These are phyloP conservation scores for Sphenodon punctatus DNA, from an alignment of 2,797 vertebrate species.

Conservation along the genomic window DNA sequence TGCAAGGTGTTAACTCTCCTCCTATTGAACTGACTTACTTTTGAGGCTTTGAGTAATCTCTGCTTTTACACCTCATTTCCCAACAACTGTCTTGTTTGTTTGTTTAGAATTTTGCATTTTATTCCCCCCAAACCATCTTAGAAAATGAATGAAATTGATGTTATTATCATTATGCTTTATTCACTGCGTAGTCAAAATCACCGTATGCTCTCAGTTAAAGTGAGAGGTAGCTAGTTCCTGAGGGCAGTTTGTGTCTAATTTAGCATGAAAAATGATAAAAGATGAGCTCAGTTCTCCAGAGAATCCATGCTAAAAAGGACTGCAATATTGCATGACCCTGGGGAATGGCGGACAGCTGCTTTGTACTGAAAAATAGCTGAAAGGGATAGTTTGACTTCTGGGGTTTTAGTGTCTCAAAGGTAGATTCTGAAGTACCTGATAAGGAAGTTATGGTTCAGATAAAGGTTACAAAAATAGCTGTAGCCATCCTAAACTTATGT, in stretches of 20 bases:
- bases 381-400: constrained; percentile 64
- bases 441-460: constrained; percentile 81
- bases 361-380: constrained; percentile 60
- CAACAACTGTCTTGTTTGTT: neutral
- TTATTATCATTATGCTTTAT: neutral
- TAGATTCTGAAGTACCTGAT: constrained; percentile 75
- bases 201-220: constrained; percentile 34
- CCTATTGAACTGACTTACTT: neutral
- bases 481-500: constrained; percentile 74
- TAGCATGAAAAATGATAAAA: constrained; percentile 44
- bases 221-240: constrained; percentile 23
- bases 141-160: neutral
- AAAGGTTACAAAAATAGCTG: constrained; percentile 81
- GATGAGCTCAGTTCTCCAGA: constrained; percentile 53
- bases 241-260: constrained; percentile 46
- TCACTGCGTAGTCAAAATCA: neutral
- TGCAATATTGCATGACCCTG: constrained; percentile 19
- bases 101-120: neutral
- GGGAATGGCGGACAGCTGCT: constrained; percentile 35
- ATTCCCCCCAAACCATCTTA: neutral
- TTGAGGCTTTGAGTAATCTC: neutral
- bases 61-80: neutral
- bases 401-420: constrained; percentile 66
- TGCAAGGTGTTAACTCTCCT: neutral
- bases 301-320: constrained; percentile 23